Percentiles rank a stretch among this genome's conserved stretches.
Conservation (phyloP, 2,797 vertebrate species). For the Limnodromus scolopaceus region DNA sequence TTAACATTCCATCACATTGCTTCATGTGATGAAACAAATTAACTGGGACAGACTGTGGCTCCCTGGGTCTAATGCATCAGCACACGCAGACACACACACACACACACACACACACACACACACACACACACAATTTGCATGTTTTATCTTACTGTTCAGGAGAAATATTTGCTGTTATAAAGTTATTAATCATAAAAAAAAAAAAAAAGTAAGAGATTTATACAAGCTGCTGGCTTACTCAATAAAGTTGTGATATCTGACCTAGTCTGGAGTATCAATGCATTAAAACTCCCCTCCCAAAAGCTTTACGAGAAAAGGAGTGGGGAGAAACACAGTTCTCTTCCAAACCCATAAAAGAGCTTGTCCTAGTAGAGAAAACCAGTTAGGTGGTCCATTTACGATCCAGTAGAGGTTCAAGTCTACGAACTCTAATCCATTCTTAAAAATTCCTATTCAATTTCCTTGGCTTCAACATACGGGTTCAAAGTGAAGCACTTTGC, state of each 20-base stretch:
- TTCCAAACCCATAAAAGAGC: background rate
- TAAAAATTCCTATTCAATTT: background rate
- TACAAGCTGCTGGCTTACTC: background rate
- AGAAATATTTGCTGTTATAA: background rate
- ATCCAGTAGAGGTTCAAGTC: background rate
- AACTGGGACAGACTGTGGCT: conserved; percentile 79
- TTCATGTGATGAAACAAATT: conserved; percentile 88
- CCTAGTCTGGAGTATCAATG: background rate
- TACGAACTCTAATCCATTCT: background rate
- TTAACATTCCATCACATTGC: conserved; percentile 97
- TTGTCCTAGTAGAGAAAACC: background rate
- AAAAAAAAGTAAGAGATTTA: background rate
- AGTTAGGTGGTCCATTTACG: background rate
- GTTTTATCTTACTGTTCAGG: background rate
- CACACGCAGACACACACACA: conserved; percentile 7
- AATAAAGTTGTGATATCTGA: background rate
- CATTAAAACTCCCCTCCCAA: background rate
- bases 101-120: background rate
- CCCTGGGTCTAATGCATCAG: conserved; percentile 73
- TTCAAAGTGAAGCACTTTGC: background rate
- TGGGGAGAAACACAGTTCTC: background rate
- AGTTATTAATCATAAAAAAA: background rate
- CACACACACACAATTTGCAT: background rate
- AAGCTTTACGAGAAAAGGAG: background rate
- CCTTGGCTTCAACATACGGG: background rate